Evolutionary conservation across 2,888 invertebrate species (phyloP), one percentile per base, ranked within the genome.

Genomic region (Lasioglossum leucozonium): DNA sequence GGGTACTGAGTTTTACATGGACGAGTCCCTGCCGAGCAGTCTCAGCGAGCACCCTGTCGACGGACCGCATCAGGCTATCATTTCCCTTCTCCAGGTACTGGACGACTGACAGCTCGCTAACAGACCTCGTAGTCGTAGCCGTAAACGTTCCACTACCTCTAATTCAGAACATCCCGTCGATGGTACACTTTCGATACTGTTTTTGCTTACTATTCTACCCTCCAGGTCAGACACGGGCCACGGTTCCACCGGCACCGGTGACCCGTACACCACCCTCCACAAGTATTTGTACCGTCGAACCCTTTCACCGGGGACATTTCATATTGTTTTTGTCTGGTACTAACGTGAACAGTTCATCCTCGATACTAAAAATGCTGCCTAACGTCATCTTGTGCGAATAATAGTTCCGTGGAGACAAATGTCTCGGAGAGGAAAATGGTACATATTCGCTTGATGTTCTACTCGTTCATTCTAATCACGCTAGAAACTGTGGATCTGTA

Each of bases 11-110:
- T 98, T 97, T 96, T 98, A 98, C 96, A 97, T 98, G 95, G 98
- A 98, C 94, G 98, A 98, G 95, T 98, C 98, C 88, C 96, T 98
- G 95, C 98, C 98, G 84, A 97, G 98, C 93, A 98, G 98, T 95
- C 96, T 97, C 95, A 97, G 97, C 93, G 97, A 96, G 95, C 96
- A 96, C 95, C 96, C 96, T 94, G 95, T 95, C 95, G 95, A 95
- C 92, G 92, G 94, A 92, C 95, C 94, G 81, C 94, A 95, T 86
- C 95, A 95, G 92, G 95, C 95, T 92, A 93, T 95, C 92, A 94
- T 95, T 92, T 94, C 94, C 91, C 93, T 95, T 84, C 94, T 95
- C 90, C 95, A 95, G 95, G 95, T 95, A 95, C 92, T 94, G 94
- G 93, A 93, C 92, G 93, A 93, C 94, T 91, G 90, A 92, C 91